Evolutionary conservation across 2,113 vertebrate genomes (phyloP), one percentile per base, ranked within the genome.

Genomic region (Oenanthe oenanthe): DNA sequence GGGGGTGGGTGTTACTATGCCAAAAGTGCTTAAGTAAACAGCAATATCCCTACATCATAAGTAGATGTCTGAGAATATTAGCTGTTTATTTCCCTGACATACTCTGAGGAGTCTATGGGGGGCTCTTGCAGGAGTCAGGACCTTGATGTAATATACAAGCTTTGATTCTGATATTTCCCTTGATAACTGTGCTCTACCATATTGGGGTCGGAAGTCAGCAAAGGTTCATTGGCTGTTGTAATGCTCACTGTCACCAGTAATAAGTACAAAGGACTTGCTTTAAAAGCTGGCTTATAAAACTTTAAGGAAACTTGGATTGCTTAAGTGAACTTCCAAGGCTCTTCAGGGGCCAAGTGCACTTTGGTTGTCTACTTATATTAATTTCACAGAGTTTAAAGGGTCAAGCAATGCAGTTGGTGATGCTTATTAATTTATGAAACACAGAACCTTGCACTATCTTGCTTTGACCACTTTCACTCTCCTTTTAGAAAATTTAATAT

Each of bases 331-430:
- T 98, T 98, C 96, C 92, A 95, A 95, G 96, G 98, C 98, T 98
- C 97, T 98, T 97, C 94, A 94, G 97, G 98, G 97, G 98, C 98
- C 97, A 95, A 95, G 97, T 71, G 97, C 97, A 72, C 97, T 98
- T 98, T 97, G 97, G 98, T 98, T 99, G 99, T 99, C 99, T 98
- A 97, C 98, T 99, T 99, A 98, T 99, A 99, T 99, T 99, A 99
- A 99, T 99, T 99, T 99, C 99, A 99, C 97, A 97, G 97, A 98
- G 98, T 99, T 99, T 98, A 98, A 98, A 98, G 98, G 98, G 99
- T 99, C 99, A 98, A 98, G 98, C 98, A 98, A 99, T 98, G 98
- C 98, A 98, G 98, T 98, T 98, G 97, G 98, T 97, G 98, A 98
- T 98, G 98, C 97, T 98, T 99, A 98, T 98, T 99, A 98, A 99